These are phyloP conservation scores for Agapornis roseicollis DNA, from an alignment of 2,113 vertebrate genomes.

Conservation along the genomic window DNA sequence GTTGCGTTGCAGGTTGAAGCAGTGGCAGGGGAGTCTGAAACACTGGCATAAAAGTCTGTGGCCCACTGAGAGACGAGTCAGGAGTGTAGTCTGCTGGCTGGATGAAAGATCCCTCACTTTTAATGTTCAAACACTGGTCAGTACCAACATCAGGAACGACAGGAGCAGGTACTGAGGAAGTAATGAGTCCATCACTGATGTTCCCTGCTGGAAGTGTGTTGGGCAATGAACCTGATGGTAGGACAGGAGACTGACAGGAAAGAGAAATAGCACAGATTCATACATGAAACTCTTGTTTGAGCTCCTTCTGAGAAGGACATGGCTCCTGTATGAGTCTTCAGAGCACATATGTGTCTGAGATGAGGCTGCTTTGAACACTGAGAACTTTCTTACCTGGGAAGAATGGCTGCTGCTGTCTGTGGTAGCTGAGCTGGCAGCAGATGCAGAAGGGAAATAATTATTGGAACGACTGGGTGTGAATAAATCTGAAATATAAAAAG, in stretches of 20 bases:
- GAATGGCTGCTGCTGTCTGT: constrained; percentile 69
- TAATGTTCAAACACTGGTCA: constrained; percentile 56
- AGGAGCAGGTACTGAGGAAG: constrained; percentile 64
- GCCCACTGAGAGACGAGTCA: constrained; percentile 20
- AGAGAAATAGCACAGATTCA: not conserved
- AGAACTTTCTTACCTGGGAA: constrained; percentile 81
- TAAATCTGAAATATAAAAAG: constrained; percentile 79
- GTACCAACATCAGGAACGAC: constrained; percentile 66
- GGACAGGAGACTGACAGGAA: constrained; percentile 74
- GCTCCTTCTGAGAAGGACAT: not conserved
- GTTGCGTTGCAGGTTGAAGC: constrained; percentile 40
- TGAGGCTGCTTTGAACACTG: not conserved
- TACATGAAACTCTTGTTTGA: not conserved
- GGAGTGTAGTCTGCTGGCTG: constrained; percentile 67
- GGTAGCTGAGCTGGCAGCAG: constrained; percentile 74
- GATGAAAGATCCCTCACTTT: constrained; percentile 58
- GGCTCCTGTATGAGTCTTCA: not conserved
- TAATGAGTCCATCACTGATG: constrained; percentile 73
- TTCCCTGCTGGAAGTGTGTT: constrained; percentile 61
- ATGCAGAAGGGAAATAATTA: constrained; percentile 74
- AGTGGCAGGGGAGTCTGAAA: constrained; percentile 66
- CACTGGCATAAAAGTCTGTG: constrained; percentile 69
- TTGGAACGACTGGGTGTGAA: constrained; percentile 85
- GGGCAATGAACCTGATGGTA: constrained; percentile 64
- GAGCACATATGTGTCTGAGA: accelerated